Evolutionary conservation across 2,888 invertebrate genomes (phyloP), one percentile per base, ranked within the genome.

Genomic region (Phragmatobia fuliginosa): DNA sequence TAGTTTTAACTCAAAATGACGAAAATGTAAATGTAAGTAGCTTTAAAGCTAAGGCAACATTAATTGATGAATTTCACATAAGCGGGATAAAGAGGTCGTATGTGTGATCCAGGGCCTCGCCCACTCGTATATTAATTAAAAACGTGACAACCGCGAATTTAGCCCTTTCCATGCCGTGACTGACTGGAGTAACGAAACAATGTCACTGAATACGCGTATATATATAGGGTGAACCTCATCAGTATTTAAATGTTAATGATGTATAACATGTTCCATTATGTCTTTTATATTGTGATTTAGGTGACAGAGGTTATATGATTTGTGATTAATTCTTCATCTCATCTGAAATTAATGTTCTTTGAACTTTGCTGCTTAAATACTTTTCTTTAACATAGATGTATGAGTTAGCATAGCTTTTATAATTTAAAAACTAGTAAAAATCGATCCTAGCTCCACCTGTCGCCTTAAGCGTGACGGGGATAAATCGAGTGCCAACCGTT

Each of bases 101-200:
- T 85, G 87, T 88, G 86, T 86, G 87, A 83, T 80, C 81, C 81
- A 74, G 75, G 74, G 85, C 88, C 91, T 79, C 88, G 65, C 91
- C 90, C 85, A 83, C 88, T 90, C 90, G 85, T 91, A 90, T 89
- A 92, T 92, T 93, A 93, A 94, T 94, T 93, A 94, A 94, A 93
- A 93, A 90, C 91, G 89, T 93, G 93, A 93, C 93, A 91, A 87
- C 88, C 87, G 83, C 87, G 87, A 91, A 90, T 91, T 91, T 85
- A 85, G 90, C 90, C 90, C 90, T 91, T 91, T 90, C 86, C 84
- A 82, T 89, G 85, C 79, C 87, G 85, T 86, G 88, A 87, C 88
- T 81, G 84, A 85, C 80, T 83, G 77, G 72, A 74, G 77, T 81
- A 72, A 76, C 75, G 72, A 75, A 86, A 85, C 86, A 85, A 86